Evolutionary conservation across 1,140 invertebrate species (phyloP).

Genomic region (Ceratosolen solmsi): DNA sequence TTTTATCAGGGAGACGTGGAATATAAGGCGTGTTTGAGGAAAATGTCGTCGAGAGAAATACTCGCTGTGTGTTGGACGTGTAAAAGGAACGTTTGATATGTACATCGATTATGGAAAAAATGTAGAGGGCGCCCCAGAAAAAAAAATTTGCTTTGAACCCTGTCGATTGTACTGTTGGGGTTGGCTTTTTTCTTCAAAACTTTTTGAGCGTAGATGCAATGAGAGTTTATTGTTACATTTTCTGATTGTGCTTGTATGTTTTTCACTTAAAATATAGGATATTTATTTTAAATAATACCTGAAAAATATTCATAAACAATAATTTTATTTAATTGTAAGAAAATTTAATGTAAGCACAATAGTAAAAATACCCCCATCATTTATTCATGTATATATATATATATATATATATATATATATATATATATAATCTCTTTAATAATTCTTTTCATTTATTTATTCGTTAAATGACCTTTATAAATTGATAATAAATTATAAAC

Average conservation of each 20-base stretch:
- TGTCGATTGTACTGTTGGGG: not conserved
- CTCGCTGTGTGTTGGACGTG: constrained; percentile 4
- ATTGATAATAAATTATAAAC: too few relatives aligned
- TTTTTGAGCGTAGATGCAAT: not conserved
- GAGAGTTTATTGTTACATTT: not conserved
- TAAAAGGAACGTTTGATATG: constrained; percentile 32
- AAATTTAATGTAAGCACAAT: too few relatives aligned
- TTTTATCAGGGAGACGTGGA: constrained; percentile 42
- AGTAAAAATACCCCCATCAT: too few relatives aligned
- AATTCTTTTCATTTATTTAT: too few relatives aligned
- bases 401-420: too few relatives aligned
- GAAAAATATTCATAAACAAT: not conserved
- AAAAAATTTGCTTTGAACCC: constrained; percentile 16
- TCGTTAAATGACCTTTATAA: too few relatives aligned
- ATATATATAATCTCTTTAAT: too few relatives aligned
- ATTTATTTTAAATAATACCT: not conserved
- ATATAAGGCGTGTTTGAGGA: constrained; percentile 21
- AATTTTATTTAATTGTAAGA: too few relatives aligned
- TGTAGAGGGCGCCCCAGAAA: constrained; percentile 4
- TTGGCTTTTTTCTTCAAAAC: not conserved
- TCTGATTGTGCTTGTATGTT: not conserved
- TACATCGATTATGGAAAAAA: constrained; percentile 41
- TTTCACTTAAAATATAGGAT: not conserved
- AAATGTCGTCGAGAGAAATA: constrained; percentile 1
- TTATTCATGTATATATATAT: too few relatives aligned